A percentile compares a stretch with the other conserved stretches of the same genome.
These are phyloP conservation scores for Caenorhabditis afra DNA, from an alignment of 2,888 invertebrate genomes.

Conservation along the genomic window DNA sequence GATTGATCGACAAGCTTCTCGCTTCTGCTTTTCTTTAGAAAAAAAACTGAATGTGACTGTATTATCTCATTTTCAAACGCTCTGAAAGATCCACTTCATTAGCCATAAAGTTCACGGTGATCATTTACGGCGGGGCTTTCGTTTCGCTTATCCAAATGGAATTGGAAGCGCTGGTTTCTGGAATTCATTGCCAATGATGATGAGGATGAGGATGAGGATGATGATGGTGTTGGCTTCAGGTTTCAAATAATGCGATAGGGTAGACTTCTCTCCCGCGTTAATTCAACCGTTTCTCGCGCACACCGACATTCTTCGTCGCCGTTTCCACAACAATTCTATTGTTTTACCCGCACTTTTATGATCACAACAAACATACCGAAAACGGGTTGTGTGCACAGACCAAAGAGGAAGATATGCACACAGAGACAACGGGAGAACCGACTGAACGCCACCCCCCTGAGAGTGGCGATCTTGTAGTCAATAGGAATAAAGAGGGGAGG, in stretches of 20 bases:
- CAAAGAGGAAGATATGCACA: conserved; percentile 5
- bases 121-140: too few relatives aligned
- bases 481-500: not conserved
- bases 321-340: conserved; percentile 36
- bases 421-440: not conserved
- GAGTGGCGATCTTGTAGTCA: not conserved
- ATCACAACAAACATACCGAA: conserved; percentile 50
- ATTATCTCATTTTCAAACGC: not conserved
- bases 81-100: not conserved
- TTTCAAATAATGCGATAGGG: conserved; percentile 55
- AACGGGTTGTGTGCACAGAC: conserved; percentile 44
- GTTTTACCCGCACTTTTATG: conserved; percentile 47
- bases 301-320: conserved; percentile 2
- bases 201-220: too few relatives aligned
- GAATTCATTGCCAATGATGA: conserved; percentile 27
- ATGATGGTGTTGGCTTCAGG: too few relatives aligned
- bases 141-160: not conserved
- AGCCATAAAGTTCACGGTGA: conserved; percentile 10
- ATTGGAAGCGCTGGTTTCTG: conserved; percentile 4
- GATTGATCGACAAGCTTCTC: conserved; percentile 19
- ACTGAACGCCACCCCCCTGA: too few relatives aligned
- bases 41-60: too few relatives aligned
- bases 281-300: conserved; percentile 47
- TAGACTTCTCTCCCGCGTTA: conserved; percentile 41
- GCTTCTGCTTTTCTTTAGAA: not conserved